Evolutionary conservation across 2,888 invertebrate genomes (phyloP), one percentile per base, ranked within the genome.

Genomic region (Chelonus formosanus): DNA sequence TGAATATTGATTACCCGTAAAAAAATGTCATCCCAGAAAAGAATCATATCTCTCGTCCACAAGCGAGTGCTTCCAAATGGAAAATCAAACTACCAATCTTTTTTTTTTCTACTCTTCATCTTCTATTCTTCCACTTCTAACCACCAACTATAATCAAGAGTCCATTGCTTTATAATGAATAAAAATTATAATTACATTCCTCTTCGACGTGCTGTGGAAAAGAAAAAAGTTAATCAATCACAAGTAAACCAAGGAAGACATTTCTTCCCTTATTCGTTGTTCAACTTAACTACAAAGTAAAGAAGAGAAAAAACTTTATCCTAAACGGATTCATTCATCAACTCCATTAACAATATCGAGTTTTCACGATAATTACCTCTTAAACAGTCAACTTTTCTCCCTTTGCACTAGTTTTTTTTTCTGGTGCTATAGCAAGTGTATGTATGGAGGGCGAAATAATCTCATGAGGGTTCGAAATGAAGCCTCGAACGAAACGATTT

Each of bases 101-200:
- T 65, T 68, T 67, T 64, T 52, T 58, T 70, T 76, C 77, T 77
- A 77, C 54, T 31, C 59, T 55, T 20, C 20, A 20, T 45, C 74
- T 40, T 48, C 44, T 44, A 63, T 48, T 59, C 60, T 60, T 54
- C 58, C 48, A 34, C 59, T 36, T 65, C 56, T 48, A 10, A 44
- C 47, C 48, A 35, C n/a, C 52, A 40, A 34, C 40, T 44, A 32
- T 47, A 53, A 36, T 59, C 52, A 53, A 53, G 43, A 67, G 36
- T 35, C 59, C 65, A 35, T 3, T 32, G 47, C 8, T 52, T 40
- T 55, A 50, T 83, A 84, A 83, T 83, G 84, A 83, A 84, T 83
- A 82, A 84, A 83, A 82, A 83, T 83, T 83, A 83, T 84, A 84
- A 84, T 83, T 84, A 81, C 82, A 79, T 80, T 82, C 78, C 79